These are phyloP conservation scores for Flexamia atlantica DNA, from an alignment of 2,888 invertebrate genomes.

Conservation along the genomic window DNA sequence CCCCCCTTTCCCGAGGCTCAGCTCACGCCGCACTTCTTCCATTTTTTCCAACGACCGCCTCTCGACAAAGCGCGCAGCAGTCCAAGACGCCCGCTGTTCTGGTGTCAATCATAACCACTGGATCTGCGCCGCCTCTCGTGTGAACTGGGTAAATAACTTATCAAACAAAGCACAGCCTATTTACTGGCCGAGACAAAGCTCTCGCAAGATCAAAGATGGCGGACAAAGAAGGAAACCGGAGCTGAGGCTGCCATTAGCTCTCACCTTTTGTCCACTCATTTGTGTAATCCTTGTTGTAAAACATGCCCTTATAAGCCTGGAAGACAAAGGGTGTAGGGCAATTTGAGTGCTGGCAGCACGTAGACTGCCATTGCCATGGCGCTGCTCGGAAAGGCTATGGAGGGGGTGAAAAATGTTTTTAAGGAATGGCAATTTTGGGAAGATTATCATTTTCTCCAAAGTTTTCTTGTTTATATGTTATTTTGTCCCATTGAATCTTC, in stretches of 20 bases:
- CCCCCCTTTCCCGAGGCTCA: background rate
- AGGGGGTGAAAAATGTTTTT: background rate
- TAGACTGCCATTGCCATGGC: slow-evolving; percentile 22
- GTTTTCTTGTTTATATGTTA: no score
- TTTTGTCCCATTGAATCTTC: no score
- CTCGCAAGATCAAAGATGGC: slow-evolving; percentile 54
- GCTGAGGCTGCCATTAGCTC: slow-evolving; percentile 50
- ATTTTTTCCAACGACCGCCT: background rate
- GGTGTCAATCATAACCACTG: slow-evolving; percentile 24
- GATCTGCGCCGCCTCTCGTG: slow-evolving; percentile 10
- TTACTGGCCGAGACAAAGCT: slow-evolving; percentile 19
- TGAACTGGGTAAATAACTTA: slow-evolving; percentile 40
- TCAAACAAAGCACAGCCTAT: slow-evolving; percentile 47
- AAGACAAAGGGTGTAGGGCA: slow-evolving; percentile 38
- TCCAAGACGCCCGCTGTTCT: slow-evolving; percentile 8
- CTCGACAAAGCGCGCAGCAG: background rate
- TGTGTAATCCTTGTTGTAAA: slow-evolving; percentile 58
- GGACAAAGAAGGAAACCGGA: slow-evolving; percentile 56
- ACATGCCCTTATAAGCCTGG: slow-evolving; percentile 55
- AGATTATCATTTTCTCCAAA: no score
- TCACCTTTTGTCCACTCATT: slow-evolving; percentile 46
- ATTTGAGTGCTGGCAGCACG: slow-evolving; percentile 3
- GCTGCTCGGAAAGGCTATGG: background rate
- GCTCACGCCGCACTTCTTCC: background rate
- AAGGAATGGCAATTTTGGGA: no score